Conservation (phyloP, 2,113 vertebrate genomes). For the Dromas ardeola region DNA sequence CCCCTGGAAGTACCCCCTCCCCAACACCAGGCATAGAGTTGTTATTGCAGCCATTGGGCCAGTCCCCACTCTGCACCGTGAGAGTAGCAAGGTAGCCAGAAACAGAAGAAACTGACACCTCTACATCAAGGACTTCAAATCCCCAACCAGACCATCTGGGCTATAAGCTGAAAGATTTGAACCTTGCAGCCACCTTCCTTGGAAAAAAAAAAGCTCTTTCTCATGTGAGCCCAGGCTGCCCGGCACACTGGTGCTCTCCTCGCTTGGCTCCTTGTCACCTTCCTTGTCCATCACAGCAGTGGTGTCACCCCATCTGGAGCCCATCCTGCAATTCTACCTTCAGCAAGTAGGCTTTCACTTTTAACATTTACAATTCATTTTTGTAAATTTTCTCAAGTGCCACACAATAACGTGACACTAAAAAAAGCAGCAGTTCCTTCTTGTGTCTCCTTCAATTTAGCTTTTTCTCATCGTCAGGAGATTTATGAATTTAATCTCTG, state of each 20-base stretch:
- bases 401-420: background rate
- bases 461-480: constrained; percentile 35
- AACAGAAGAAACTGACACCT: background rate
- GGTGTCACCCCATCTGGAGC: background rate
- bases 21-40: background rate
- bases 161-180: background rate
- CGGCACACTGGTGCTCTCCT: background rate
- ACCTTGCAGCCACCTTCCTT: background rate
- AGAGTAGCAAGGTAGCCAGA: background rate
- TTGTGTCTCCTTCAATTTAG: background rate
- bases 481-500: constrained; percentile 70
- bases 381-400: background rate
- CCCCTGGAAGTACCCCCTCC: background rate
- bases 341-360: background rate
- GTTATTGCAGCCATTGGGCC: background rate
- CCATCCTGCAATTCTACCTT: background rate
- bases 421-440: background rate
- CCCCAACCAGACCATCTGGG: background rate
- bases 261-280: background rate
- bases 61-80: background rate
- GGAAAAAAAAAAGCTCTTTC: background rate
- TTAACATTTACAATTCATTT: constrained; percentile 15
- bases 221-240: background rate
- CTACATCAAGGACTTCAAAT: background rate
- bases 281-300: background rate